phyloP scores from a whole-genome alignment of 2,797 vertebrate species.

The Apogon hyalosoma region DNA sequence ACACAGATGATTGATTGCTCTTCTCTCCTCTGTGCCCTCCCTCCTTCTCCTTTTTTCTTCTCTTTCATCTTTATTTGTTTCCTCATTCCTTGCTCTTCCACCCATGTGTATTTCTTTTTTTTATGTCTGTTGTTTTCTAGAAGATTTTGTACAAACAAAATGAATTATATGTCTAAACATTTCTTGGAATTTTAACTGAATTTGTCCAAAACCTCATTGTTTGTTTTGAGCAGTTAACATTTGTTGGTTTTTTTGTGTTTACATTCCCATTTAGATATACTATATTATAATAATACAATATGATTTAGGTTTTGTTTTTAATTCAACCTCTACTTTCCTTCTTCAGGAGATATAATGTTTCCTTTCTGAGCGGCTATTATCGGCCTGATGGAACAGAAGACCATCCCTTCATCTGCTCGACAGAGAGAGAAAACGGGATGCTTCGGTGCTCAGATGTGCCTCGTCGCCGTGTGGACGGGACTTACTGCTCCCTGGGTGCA shows the following conservation, averaged over 20 bases:
- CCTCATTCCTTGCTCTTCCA: conserved; percentile 31
- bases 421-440: conserved; percentile 93
- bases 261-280: not conserved
- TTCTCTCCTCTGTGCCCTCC: conserved; percentile 46
- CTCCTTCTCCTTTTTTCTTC: conserved; percentile 5
- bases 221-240: not conserved
- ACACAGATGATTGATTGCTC: conserved; percentile 64
- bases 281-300: not conserved
- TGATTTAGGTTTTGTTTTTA: not conserved
- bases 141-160: conserved; percentile 26
- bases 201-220: conserved; percentile 1
- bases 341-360: conserved; percentile 90
- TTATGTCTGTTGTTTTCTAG: conserved; percentile 10
- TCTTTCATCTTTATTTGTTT: conserved; percentile 45
- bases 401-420: conserved; percentile 95
- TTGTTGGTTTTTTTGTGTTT: not conserved
- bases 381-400: conserved; percentile 90
- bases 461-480: conserved; percentile 84
- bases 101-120: conserved; percentile 35
- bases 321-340: not conserved
- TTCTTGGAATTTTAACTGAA: not conserved
- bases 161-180: conserved; percentile 29
- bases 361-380: conserved; percentile 91
- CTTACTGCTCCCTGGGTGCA: conserved; percentile 87
- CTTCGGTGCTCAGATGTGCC: conserved; percentile 92